Conservation (phyloP, 92 coral and sea anemone species). For the Phenganax stokvisi region DNA sequence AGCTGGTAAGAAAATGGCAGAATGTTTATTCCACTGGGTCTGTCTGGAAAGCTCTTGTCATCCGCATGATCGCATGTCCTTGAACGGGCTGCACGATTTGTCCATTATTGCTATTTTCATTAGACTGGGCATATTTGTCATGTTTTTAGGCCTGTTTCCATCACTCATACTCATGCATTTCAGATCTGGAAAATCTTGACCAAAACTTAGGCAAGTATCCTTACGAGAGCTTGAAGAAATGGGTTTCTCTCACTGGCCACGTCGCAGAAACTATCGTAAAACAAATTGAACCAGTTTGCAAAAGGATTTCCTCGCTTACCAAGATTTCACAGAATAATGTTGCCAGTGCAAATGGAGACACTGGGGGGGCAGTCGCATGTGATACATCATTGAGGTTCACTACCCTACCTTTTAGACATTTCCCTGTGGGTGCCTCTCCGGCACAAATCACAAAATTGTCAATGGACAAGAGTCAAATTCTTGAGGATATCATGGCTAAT, state of each 20-base stretch:
- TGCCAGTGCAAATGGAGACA: slow-evolving; percentile 14
- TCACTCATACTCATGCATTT: neutral
- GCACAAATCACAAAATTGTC: slow-evolving; percentile 67
- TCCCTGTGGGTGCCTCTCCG: slow-evolving; percentile 71
- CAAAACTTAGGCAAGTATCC: slow-evolving; percentile 79
- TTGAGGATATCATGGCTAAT: slow-evolving; percentile 51
- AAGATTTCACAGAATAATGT: slow-evolving; percentile 55
- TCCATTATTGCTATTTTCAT: no score
- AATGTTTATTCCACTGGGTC: no score
- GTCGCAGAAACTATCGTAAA: slow-evolving; percentile 59
- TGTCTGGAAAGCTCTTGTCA: no score
- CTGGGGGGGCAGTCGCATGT: slow-evolving; percentile 36
- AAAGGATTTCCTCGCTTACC: slow-evolving; percentile 76
- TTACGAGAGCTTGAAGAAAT: slow-evolving; percentile 69
- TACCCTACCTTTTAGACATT: slow-evolving; percentile 54
- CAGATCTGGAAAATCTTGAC: slow-evolving; percentile 83
- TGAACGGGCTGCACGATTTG: no score
- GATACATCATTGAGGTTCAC: slow-evolving; percentile 59
- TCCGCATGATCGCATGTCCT: no score
- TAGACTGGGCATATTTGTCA: no score
- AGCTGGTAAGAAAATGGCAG: slow-evolving; percentile 47
- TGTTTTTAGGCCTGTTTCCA: no score
- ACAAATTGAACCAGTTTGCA: slow-evolving; percentile 67
- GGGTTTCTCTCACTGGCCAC: slow-evolving; percentile 80
- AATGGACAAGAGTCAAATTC: slow-evolving; percentile 72